These are phyloP conservation scores for Caranx ignobilis DNA, from an alignment of 2,113 vertebrate species.

Conservation along the genomic window DNA sequence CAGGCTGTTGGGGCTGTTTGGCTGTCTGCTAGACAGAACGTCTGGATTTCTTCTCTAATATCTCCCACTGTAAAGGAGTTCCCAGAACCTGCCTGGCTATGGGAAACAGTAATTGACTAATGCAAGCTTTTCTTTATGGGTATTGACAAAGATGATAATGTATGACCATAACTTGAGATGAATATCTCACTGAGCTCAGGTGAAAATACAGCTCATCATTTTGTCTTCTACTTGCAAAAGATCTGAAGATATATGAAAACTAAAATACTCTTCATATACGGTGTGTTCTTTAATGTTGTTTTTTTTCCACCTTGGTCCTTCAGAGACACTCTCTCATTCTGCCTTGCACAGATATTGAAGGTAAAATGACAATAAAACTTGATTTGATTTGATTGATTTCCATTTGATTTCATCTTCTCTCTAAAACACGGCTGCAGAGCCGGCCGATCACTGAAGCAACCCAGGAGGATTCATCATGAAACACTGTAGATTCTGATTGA, in stretches of 20 bases:
- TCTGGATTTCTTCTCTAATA: conserved; percentile 75
- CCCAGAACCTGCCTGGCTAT: conserved; percentile 69
- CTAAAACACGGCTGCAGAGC: neutral
- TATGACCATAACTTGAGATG: conserved; percentile 23
- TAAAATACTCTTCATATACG: neutral
- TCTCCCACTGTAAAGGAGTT: conserved; percentile 49
- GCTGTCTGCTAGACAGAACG: conserved; percentile 71
- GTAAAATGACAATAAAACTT: too few relatives aligned
- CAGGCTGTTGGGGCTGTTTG: conserved; percentile 61
- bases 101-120: conserved; percentile 55
- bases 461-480: conserved; percentile 7
- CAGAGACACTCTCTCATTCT: too few relatives aligned
- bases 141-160: conserved; percentile 53
- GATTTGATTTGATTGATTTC: too few relatives aligned
- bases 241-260: neutral
- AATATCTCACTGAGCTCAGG: conserved; percentile 23
- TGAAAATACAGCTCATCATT: conserved; percentile 14
- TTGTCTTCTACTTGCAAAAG: neutral
- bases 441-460: neutral
- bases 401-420: neutral
- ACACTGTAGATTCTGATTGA: conserved; percentile 11
- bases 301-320: too few relatives aligned
- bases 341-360: too few relatives aligned
- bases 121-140: conserved; percentile 57
- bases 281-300: too few relatives aligned